phyloP scores from a whole-genome alignment of 92 coral and sea anemone genomes.

The Anthopleura xanthogrammica region DNA sequence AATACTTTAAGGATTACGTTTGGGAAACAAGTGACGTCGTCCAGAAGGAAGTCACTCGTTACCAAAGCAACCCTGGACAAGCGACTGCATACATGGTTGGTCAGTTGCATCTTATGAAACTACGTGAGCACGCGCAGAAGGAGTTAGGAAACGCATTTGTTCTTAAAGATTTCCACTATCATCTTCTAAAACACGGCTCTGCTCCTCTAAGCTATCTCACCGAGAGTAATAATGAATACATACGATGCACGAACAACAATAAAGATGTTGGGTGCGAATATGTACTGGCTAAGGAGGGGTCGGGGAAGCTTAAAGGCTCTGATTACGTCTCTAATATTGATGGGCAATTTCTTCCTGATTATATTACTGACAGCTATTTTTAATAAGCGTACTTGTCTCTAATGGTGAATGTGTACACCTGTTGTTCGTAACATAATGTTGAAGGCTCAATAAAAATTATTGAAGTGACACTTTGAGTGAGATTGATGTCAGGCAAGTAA shows the following conservation, averaged over 20 bases:
- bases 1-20: slow-evolving; percentile 63
- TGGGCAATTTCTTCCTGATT: not conserved
- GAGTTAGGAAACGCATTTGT: slow-evolving; percentile 59
- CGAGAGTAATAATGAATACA: slow-evolving; percentile 73
- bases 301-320: not conserved
- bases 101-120: slow-evolving; percentile 67
- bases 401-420: not conserved
- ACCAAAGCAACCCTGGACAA: slow-evolving; percentile 90
- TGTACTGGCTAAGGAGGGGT: slow-evolving; percentile 27
- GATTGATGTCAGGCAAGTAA: not conserved
- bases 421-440: not conserved
- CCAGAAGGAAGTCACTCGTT: slow-evolving; percentile 85
- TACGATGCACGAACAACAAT: slow-evolving; percentile 59
- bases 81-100: slow-evolving; percentile 94
- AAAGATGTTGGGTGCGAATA: slow-evolving; percentile 66
- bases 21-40: slow-evolving; percentile 81
- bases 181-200: slow-evolving; percentile 81
- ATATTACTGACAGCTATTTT: not conserved
- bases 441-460: not conserved
- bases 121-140: slow-evolving; percentile 62
- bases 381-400: not conserved
- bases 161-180: slow-evolving; percentile 86
- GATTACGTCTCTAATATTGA: slow-evolving; percentile 3
- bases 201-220: slow-evolving; percentile 78
- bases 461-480: too few species aligned